A percentile compares a stretch with the other conserved stretches of the same genome.
Evolutionary conservation across 2,113 vertebrate species (phyloP).

Genomic region (Chitala chitala): DNA sequence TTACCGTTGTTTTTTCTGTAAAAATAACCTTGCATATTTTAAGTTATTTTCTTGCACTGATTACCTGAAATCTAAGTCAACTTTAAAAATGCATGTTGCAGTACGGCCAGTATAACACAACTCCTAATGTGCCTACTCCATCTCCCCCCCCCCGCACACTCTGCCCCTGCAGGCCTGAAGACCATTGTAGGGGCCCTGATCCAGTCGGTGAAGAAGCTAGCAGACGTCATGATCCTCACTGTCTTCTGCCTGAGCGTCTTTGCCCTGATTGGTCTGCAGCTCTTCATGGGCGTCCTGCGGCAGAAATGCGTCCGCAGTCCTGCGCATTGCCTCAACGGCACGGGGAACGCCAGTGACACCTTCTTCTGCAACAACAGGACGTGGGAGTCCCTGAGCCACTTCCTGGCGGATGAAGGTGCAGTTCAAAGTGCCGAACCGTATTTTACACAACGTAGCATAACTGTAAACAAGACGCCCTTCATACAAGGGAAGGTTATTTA

Average conservation of each 20-base stretch:
- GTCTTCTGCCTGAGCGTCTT: constrained; percentile 98
- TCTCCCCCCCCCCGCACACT: constrained; percentile 20
- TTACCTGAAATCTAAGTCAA: too few species aligned
- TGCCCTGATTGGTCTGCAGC: constrained; percentile 94
- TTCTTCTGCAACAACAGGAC: constrained; percentile 68
- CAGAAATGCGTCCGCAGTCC: constrained; percentile 89
- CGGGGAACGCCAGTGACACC: constrained; percentile 58
- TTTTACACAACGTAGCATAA: not conserved
- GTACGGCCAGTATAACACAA: too few species aligned
- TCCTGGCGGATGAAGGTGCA: constrained; percentile 73
- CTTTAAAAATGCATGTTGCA: too few species aligned
- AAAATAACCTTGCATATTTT: too few species aligned
- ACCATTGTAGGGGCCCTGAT: constrained; percentile 97
- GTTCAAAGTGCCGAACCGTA: not conserved
- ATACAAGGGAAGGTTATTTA: too few species aligned
- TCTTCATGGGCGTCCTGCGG: constrained; percentile 92
- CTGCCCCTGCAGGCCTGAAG: constrained; percentile 78
- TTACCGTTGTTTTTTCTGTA: too few species aligned
- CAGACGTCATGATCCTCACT: constrained; percentile 95
- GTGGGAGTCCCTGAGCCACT: constrained; percentile 72
- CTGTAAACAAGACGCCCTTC: too few species aligned
- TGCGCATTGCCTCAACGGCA: constrained; percentile 63
- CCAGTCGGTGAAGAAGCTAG: constrained; percentile 95
- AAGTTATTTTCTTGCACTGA: too few species aligned
- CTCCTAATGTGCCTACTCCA: too few species aligned